Evolutionary conservation across 2,888 invertebrate species (phyloP).

Genomic region (Orthonychiurus folsomi): DNA sequence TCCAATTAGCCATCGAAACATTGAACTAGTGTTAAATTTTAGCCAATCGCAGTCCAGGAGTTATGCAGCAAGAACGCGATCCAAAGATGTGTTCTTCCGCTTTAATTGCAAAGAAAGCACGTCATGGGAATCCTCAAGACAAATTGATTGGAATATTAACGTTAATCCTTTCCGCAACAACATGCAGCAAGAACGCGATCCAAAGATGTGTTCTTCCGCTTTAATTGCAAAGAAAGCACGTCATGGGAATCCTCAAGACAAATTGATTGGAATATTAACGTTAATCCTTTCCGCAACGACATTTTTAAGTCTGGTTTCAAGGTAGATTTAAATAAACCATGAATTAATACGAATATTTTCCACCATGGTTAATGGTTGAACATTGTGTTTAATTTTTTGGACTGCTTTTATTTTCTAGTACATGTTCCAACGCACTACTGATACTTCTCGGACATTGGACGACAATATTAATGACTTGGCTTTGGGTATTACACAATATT

Average conservation of each 20-base stretch:
- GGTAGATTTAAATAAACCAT: too few relatives aligned
- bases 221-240: background rate
- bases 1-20: too few relatives aligned
- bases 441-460: conserved; percentile 46
- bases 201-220: background rate
- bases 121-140: background rate
- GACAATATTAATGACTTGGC: conserved; percentile 44
- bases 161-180: too few relatives aligned
- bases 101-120: background rate
- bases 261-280: background rate
- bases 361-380: too few relatives aligned
- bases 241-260: background rate
- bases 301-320: too few relatives aligned
- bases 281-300: too few relatives aligned
- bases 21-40: too few relatives aligned
- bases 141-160: background rate
- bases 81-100: background rate
- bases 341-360: too few relatives aligned
- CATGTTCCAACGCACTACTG: conserved; percentile 51
- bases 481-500: conserved; percentile 41
- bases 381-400: too few relatives aligned
- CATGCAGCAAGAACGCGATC: background rate
- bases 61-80: background rate
- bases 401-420: conserved; percentile 42
- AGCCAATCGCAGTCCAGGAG: background rate